Evolutionary conservation across 2,888 invertebrate genomes (phyloP).

Genomic region (Calliopum simillimum): DNA sequence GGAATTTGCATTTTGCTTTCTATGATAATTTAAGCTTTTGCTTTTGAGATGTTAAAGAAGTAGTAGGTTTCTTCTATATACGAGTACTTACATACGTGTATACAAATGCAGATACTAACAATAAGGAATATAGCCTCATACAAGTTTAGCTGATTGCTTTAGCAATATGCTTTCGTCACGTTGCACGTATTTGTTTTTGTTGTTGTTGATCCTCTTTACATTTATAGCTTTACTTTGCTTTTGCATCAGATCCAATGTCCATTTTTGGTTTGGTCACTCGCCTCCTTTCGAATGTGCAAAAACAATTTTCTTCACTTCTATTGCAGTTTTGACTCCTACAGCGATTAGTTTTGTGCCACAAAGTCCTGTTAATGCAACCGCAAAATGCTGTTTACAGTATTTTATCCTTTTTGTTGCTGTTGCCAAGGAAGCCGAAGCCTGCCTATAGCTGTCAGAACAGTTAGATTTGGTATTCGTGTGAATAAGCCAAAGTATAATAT

Average conservation of each 20-base stretch:
- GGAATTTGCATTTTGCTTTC: conserved; percentile 24
- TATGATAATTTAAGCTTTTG: conserved; percentile 10
- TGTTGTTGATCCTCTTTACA: not conserved
- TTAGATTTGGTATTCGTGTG: not conserved
- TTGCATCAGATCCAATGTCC: no score
- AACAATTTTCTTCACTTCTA: conserved; percentile 5
- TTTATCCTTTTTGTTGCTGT: no score
- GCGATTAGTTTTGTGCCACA: conserved; percentile 3
- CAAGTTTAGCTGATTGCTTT: not conserved
- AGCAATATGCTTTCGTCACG: not conserved
- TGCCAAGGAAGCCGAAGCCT: not conserved
- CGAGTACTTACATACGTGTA: not conserved
- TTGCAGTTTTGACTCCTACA: conserved; percentile 12
- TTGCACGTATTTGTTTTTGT: not conserved
- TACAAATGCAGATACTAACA: not conserved
- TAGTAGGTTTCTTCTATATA: not conserved
- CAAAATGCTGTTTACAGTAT: conserved; percentile 11
- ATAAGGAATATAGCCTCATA: not conserved
- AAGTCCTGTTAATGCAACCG: conserved; percentile 10
- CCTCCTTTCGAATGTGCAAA: not conserved
- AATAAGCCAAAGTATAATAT: conserved; percentile 9
- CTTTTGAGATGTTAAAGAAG: not conserved
- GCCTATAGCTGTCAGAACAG: not conserved
- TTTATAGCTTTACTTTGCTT: no score
- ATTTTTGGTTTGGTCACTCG: not conserved